Evolutionary conservation across 2,113 vertebrate genomes (phyloP).

Genomic region (Ptilorrhoa leucosticta): DNA sequence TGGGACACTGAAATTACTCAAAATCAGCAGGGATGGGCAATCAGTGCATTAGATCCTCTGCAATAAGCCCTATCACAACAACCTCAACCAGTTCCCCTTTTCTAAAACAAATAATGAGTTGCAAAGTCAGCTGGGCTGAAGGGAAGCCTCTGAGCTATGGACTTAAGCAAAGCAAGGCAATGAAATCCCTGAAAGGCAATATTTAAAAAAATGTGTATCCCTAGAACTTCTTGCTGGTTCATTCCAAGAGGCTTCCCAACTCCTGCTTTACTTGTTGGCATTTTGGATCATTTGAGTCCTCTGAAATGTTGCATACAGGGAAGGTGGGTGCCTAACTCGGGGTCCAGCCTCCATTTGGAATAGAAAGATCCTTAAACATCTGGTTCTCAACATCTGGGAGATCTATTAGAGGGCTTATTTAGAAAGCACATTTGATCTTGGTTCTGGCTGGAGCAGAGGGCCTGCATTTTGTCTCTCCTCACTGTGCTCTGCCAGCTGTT

Average conservation of each 20-base stretch:
- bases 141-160: neutral
- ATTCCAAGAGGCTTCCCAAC: neutral
- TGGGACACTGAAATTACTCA: neutral
- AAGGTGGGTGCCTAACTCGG: fast-evolving
- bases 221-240: neutral
- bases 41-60: neutral
- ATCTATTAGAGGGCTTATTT: neutral
- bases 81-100: neutral
- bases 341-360: neutral
- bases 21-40: neutral
- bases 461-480: neutral
- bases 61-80: neutral
- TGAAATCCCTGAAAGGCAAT: neutral
- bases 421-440: neutral
- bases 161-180: neutral
- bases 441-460: neutral
- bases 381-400: neutral
- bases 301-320: neutral
- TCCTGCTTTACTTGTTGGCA: neutral
- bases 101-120: neutral
- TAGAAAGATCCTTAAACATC: neutral
- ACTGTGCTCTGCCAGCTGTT: neutral
- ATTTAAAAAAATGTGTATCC: neutral
- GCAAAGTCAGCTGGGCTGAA: neutral
- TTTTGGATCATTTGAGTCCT: neutral